Conservation (phyloP, 1,140 invertebrate species). For the Sitobion miscanthi region DNA sequence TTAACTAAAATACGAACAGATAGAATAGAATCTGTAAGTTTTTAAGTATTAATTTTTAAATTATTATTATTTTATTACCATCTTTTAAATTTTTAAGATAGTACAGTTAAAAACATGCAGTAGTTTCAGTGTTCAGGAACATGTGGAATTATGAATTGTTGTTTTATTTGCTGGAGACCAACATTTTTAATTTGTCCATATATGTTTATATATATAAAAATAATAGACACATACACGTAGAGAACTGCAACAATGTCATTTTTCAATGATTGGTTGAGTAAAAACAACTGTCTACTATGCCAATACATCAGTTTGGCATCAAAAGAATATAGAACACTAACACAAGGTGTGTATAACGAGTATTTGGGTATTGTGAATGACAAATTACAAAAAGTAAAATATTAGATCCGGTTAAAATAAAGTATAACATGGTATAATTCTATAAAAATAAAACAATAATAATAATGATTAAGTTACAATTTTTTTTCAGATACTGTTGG, state of each 20-base stretch:
- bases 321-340: not conserved
- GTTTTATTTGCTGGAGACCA: too few species aligned
- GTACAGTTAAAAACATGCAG: not conserved
- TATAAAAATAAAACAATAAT: conserved; percentile 5
- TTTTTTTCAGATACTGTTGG: not conserved
- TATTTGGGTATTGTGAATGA: not conserved
- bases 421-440: not conserved
- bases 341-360: not conserved
- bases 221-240: not conserved
- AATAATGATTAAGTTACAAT: not conserved
- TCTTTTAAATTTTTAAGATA: not conserved
- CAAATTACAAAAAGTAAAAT: not conserved
- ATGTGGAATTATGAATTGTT: not conserved
- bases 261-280: not conserved
- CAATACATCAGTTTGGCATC: not conserved
- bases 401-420: too few species aligned
- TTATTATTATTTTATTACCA: not conserved
- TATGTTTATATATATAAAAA: not conserved
- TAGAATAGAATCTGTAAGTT: not conserved
- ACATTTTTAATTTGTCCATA: not conserved
- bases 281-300: not conserved
- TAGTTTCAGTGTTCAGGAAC: not conserved
- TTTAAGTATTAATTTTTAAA: not conserved
- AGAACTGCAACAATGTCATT: not conserved
- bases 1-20: too few species aligned